Evolutionary conservation across 2,113 vertebrate species (phyloP).

Genomic region (Pluvialis apricaria): DNA sequence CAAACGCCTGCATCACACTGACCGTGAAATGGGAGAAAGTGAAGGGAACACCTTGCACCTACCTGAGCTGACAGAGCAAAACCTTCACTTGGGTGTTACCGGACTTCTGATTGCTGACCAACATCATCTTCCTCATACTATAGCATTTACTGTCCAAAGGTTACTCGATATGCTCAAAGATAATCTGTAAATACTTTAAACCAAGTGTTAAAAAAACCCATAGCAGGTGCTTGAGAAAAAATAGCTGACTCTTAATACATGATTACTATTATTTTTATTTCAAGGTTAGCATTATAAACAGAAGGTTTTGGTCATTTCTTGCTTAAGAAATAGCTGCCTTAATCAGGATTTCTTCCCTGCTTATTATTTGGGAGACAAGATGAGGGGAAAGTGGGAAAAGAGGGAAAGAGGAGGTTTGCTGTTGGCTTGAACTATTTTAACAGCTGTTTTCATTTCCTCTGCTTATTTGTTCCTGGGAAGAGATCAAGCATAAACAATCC

Average conservation of each 20-base stretch:
- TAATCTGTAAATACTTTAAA: not conserved
- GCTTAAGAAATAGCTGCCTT: not conserved
- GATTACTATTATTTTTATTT: not conserved
- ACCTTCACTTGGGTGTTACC: not conserved
- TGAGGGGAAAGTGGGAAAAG: not conserved
- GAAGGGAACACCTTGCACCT: rapidly evolving
- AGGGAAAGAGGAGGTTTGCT: not conserved
- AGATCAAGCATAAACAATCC: not conserved
- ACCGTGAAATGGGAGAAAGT: not conserved
- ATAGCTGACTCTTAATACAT: not conserved
- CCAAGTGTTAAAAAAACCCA: not conserved
- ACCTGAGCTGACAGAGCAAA: not conserved
- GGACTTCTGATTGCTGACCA: not conserved
- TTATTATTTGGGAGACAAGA: not conserved
- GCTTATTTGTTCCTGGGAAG: not conserved
- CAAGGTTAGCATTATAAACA: not conserved
- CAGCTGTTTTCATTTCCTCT: not conserved
- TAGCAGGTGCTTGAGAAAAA: not conserved
- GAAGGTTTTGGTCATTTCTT: not conserved
- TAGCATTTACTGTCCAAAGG: not conserved
- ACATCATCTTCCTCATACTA: not conserved
- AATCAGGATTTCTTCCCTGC: not conserved
- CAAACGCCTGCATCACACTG: not conserved
- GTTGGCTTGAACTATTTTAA: not conserved
- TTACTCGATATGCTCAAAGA: not conserved